These are phyloP conservation scores for Chamaea fasciata DNA, from an alignment of 2,113 vertebrate genomes.

Conservation along the genomic window DNA sequence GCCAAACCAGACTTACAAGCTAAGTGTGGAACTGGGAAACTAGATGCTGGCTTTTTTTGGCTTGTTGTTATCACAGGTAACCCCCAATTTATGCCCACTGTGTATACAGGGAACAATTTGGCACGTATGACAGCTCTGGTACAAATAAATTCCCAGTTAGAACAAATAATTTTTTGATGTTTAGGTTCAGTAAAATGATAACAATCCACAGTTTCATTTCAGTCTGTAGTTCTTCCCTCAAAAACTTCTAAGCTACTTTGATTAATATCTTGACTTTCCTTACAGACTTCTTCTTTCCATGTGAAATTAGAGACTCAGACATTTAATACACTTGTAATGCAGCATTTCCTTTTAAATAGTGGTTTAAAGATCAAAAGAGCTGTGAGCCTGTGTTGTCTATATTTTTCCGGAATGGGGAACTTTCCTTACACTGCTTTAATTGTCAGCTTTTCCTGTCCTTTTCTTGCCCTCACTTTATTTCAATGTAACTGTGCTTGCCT, in stretches of 20 bases:
- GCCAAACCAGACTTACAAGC: neutral
- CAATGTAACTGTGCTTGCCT: neutral
- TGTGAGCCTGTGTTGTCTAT: neutral
- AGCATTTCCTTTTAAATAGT: conserved; percentile 24
- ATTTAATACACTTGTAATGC: conserved; percentile 23
- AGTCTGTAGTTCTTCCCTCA: neutral
- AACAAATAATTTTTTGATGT: neutral
- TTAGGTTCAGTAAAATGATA: neutral
- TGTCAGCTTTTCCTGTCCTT: conserved; percentile 6
- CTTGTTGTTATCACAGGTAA: neutral
- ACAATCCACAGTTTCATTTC: neutral
- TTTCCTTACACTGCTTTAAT: neutral
- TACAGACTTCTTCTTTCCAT: neutral
- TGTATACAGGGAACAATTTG: neutral
- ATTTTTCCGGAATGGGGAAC: neutral
- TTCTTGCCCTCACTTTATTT: conserved; percentile 8
- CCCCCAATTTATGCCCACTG: neutral
- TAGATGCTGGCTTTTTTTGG: neutral
- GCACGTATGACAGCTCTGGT: neutral
- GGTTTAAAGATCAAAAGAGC: conserved; percentile 14
- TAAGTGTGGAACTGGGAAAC: neutral
- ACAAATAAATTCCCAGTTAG: neutral
- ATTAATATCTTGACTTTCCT: conserved; percentile 8
- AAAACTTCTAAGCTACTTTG: neutral
- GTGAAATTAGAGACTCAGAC: conserved; percentile 6